Evolutionary conservation across 2,888 invertebrate species (phyloP).

Genomic region (Hirtodrosophila cameraria): DNA sequence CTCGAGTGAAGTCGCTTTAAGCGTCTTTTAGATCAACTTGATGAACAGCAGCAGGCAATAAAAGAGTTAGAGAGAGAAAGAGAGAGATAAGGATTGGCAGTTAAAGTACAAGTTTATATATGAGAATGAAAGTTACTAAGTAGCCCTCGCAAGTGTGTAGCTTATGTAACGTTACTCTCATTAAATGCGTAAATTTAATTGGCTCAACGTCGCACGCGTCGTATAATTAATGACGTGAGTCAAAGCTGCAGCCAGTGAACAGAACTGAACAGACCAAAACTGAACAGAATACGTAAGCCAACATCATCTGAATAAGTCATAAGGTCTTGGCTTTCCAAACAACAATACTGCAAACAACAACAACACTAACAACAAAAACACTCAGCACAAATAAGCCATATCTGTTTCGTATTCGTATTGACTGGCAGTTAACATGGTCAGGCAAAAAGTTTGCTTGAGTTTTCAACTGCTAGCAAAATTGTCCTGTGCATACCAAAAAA

Average conservation of each 20-base stretch:
- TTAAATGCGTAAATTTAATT: constrained; percentile 77
- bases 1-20: no score
- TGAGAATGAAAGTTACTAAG: constrained; percentile 4
- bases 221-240: constrained; percentile 74
- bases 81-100: no score
- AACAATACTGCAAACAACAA: constrained; percentile 35
- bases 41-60: no score
- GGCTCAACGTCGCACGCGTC: constrained; percentile 65
- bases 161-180: constrained; percentile 54
- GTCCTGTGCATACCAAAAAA: constrained; percentile 73
- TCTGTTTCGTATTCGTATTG: constrained; percentile 76
- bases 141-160: constrained; percentile 40
- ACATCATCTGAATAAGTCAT: constrained; percentile 78
- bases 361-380: constrained; percentile 24
- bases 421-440: constrained; percentile 78
- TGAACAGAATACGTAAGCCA: constrained; percentile 31
- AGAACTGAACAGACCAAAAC: neutral
- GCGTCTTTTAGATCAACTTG: no score
- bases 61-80: no score
- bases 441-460: constrained; percentile 71
- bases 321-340: constrained; percentile 65
- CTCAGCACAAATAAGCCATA: constrained; percentile 73
- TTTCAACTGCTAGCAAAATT: constrained; percentile 60
- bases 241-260: constrained; percentile 21
- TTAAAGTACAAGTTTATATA: neutral